These are phyloP conservation scores for Lophura nycthemera DNA, from an alignment of 2,113 vertebrate genomes.

Conservation along the genomic window DNA sequence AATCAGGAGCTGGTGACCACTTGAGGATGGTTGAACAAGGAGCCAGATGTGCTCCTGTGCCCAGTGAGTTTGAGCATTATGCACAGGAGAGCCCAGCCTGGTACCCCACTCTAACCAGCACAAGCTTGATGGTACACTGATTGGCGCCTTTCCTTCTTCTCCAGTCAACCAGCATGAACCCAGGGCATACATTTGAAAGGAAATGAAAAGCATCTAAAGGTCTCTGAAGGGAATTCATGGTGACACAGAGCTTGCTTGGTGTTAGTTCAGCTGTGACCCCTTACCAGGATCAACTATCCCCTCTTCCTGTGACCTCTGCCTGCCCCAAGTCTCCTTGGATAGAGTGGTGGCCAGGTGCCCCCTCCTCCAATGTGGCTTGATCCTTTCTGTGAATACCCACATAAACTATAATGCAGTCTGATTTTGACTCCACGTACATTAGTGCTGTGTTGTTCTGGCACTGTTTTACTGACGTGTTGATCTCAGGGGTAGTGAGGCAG, in stretches of 20 bases:
- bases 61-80: accelerated
- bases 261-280: not conserved
- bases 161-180: not conserved
- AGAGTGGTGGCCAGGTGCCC: not conserved
- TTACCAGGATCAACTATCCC: not conserved
- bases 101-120: not conserved
- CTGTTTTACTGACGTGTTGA: not conserved
- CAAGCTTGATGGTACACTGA: not conserved
- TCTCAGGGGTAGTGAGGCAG: not conserved
- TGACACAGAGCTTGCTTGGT: not conserved
- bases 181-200: not conserved
- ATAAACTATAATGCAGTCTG: not conserved
- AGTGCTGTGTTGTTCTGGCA: not conserved
- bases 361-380: not conserved
- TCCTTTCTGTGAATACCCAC: accelerated
- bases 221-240: not conserved
- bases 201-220: not conserved
- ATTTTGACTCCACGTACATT: accelerated
- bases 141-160: not conserved
- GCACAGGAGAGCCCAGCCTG: not conserved
- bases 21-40: not conserved
- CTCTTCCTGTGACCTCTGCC: accelerated
- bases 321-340: not conserved
- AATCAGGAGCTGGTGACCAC: not conserved
- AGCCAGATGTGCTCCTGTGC: not conserved